phyloP scores from a whole-genome alignment of 2,113 vertebrate species.

The rabbit (Oryctolagus cuniculus) region DNA sequence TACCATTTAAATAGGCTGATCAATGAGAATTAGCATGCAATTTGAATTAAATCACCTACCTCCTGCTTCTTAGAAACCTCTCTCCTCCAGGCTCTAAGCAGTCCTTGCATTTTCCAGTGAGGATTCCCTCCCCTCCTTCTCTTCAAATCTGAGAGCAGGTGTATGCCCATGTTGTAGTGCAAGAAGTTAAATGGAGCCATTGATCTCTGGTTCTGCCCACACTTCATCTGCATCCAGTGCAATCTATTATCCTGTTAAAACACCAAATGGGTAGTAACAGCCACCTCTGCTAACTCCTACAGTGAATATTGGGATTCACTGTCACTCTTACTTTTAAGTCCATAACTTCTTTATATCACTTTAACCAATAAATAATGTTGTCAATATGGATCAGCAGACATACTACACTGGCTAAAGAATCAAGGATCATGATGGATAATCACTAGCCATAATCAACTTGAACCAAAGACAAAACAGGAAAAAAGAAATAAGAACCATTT shows the following conservation, averaged over 20 bases:
- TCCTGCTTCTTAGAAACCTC: constrained; percentile 55
- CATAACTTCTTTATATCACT: background rate
- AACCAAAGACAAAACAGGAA: background rate
- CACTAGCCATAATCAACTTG: background rate
- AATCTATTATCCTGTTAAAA: background rate
- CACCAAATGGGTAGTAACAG: background rate
- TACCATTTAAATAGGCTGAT: constrained; percentile 83
- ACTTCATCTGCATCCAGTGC: background rate
- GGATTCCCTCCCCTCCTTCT: background rate
- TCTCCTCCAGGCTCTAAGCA: constrained; percentile 23
- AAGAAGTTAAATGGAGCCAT: background rate
- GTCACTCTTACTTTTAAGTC: background rate
- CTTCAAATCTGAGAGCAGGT: constrained; percentile 49
- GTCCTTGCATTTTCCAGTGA: constrained; percentile 26
- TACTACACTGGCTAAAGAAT: background rate
- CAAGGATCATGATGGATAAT: background rate
- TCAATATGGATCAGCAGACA: background rate
- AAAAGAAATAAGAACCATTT: background rate
- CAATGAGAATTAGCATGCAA: constrained; percentile 80
- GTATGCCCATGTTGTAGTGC: background rate
- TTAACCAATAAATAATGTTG: background rate
- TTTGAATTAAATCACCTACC: constrained; percentile 75
- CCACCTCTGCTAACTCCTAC: background rate
- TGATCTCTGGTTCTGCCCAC: background rate
- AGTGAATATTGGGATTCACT: constrained; percentile 11